Base-by-base conservation (phyloP, 2,113 vertebrate species). In the Syngnathus typhle region DNA sequence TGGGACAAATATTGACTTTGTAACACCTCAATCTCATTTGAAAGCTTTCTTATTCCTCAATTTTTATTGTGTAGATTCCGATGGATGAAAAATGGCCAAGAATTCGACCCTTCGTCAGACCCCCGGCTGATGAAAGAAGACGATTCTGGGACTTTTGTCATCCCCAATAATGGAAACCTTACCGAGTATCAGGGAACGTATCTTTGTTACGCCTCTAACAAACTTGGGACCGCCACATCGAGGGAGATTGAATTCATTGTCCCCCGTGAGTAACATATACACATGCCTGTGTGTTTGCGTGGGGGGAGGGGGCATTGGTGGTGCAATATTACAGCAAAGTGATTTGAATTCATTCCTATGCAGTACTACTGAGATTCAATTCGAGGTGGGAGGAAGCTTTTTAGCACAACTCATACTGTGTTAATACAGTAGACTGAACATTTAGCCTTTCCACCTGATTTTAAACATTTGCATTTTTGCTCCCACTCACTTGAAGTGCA, bases 161-260 rank as follows among this genome's bases (percentile, higher is more conserved):
- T 99, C 69, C 91, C 92, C 5, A 98, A 96, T 73, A 94, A 91
- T 19, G 95, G 92, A 1, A 95, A 95, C 73, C 90, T 98, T 43
- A 90, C 91, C 38, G 89, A 89, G 71, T 98, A 95, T 80, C 94
- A 98, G 80, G 97, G 97, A 72, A 93, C 73, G 77, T 99, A 98
- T 64, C 93, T 92, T 65, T 99, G 97, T 77, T 95, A 90, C 55
- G 94, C 94, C 3, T 92, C 91, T 63, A 99, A 99, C 41, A 77
- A 80, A 52, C 85, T 97, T 69, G 97, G 97, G 68, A 93, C 93
- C 0, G 93, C 96, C 61, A 90, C 97, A 90, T 98, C 96, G 8
- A 89, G 93, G 66, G 94, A 98, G 84, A 95, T 96, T 6, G 92
- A 94, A 64, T 93, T 99, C 52, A 89, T 96, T 72, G 93, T 98